Percentiles rank a stretch among this genome's conserved stretches.
phyloP scores from a whole-genome alignment of 2,888 invertebrate genomes.

The Philereme vetulata region DNA sequence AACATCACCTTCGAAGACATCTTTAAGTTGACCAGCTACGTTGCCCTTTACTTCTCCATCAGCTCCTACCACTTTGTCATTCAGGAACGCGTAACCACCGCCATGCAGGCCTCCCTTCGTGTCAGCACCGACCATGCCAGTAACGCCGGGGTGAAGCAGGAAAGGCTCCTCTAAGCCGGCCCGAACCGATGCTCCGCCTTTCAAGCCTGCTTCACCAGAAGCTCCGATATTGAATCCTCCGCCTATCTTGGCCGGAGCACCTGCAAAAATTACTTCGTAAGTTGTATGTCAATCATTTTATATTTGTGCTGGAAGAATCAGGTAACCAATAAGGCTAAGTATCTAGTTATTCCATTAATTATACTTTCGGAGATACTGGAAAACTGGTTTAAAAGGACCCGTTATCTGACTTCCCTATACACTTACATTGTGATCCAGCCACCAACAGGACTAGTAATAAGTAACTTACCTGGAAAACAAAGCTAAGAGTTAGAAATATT shows the following conservation, averaged over 20 bases:
- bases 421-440: constrained; percentile 1
- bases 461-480: constrained; percentile 2
- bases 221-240: background rate
- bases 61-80: background rate
- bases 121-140: background rate
- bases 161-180: background rate
- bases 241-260: background rate
- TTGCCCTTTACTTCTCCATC: background rate
- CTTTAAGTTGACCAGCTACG: background rate
- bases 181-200: background rate
- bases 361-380: too few species aligned
- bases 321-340: too few species aligned
- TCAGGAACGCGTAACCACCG: background rate
- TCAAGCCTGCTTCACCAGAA: background rate
- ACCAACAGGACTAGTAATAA: background rate
- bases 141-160: background rate
- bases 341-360: too few species aligned
- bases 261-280: background rate
- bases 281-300: too few species aligned
- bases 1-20: background rate
- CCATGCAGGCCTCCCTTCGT: background rate
- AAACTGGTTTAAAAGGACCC: too few species aligned
- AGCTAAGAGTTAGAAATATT: too few species aligned
- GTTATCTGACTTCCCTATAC: too few species aligned
- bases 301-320: too few species aligned